Evolutionary conservation across 1,140 invertebrate species (phyloP), one percentile per base, ranked within the genome.

Genomic region (Pteromalus puparum): DNA sequence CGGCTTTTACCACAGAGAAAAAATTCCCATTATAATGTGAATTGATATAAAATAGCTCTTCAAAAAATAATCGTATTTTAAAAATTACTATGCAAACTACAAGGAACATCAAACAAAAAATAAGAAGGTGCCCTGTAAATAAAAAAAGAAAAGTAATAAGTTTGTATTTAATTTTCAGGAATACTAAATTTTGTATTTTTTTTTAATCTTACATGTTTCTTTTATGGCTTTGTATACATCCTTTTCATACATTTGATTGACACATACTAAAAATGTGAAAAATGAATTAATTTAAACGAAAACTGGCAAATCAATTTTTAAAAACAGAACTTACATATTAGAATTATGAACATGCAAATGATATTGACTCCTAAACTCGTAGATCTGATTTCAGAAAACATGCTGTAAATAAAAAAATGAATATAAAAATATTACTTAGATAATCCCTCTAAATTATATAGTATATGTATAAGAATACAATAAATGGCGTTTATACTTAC

Each of bases 51-150:
- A 78, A 75, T 68, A 81, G 61, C 76, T 74, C 78, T 7, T 81
- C 72, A 48, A 81, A 24, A 75, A 81, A 85, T 53, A 81, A 67
- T 73, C n/a, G 24, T 7, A 81, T 28, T 53, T 28, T 81, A n/a
- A 48, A 81, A 28, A 72, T 13, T 7, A 21, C 21, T 7, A 48
- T 18, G 34, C n/a, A 73, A 18, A 42, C 15, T 42, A 65, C 12
- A 12, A 79, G 24, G 7, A 76, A 76, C 42, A 28, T 48, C 24
- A 67, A 34, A 18, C 77, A 79, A 3, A 67, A 15, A 18, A 67
- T 65, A 65, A 34, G 77, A 30, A 79, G 53, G 12, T 79, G 21
- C 24, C 24, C 61, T 67, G 18, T 34, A 34, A 34, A 65, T n/a
- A 38, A n/a, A 67, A 34, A n/a, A 67, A 68, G 0, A 79, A 79